Percentiles rank a stretch among this genome's conserved stretches.
Evolutionary conservation across 2,113 vertebrate species (phyloP).

Genomic region (Labeo catla): DNA sequence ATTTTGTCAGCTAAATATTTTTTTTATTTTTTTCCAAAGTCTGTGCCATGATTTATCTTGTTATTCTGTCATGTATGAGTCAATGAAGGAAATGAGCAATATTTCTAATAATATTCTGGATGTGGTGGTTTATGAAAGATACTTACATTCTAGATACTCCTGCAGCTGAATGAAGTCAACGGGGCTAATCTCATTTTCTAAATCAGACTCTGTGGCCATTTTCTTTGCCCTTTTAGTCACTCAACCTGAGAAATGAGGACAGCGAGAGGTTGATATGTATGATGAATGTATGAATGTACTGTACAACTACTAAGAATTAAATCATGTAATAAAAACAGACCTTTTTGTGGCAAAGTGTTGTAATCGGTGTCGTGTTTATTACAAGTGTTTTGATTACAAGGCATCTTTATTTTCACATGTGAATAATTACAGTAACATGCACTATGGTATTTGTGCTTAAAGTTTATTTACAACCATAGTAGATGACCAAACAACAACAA

Average conservation of each 20-base stretch:
- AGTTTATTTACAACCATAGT: neutral
- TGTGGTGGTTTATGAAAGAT: neutral
- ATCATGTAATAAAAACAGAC: neutral
- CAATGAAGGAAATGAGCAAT: neutral
- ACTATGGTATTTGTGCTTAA: neutral
- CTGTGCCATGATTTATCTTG: neutral
- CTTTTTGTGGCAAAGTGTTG: neutral
- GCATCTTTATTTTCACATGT: neutral
- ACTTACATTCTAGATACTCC: conserved; percentile 88
- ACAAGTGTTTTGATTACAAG: neutral
- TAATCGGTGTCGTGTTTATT: neutral
- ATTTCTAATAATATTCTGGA: neutral
- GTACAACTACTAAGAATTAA: neutral
- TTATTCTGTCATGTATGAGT: neutral
- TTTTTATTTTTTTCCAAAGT: neutral
- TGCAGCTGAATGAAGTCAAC: conserved; percentile 89
- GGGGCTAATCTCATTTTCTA: conserved; percentile 73
- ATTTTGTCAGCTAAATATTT: neutral
- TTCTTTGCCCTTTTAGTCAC: neutral
- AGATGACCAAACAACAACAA: neutral
- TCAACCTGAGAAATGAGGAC: neutral
- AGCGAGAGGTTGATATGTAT: neutral
- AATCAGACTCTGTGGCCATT: conserved; percentile 21
- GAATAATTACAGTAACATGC: neutral
- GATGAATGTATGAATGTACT: neutral